Evolutionary conservation across 2,888 invertebrate species (phyloP).

Genomic region (Ormyrus labotus): DNA sequence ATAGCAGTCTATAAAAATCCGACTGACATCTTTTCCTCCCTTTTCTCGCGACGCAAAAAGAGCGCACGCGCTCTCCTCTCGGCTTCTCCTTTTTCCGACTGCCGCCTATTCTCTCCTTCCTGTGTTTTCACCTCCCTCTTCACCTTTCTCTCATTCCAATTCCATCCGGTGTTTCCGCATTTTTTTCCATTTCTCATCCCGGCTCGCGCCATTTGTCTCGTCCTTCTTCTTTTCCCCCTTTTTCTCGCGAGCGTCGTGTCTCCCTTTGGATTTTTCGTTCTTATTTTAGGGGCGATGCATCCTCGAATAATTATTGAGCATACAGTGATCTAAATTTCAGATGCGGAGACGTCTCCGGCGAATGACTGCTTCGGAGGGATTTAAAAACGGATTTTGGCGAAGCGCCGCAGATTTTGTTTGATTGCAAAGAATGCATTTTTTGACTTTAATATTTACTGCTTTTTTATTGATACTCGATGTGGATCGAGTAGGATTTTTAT

Average conservation of each 20-base stretch:
- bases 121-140: not conserved
- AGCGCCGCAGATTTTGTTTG: not conserved
- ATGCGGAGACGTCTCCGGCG: not conserved
- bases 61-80: slow-evolving; percentile 14
- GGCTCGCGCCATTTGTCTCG: slow-evolving; percentile 43
- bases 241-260: not conserved
- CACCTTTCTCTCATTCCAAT: slow-evolving; percentile 38
- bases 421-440: not conserved
- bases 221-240: not conserved
- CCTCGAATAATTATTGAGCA: slow-evolving; percentile 40
- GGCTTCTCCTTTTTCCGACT: not conserved
- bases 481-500: too few relatives aligned
- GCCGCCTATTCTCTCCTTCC: not conserved
- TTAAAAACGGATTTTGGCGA: not conserved
- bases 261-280: not conserved
- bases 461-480: too few relatives aligned
- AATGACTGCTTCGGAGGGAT: not conserved
- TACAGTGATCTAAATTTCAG: not conserved
- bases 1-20: slow-evolving; percentile 50
- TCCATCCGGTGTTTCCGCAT: slow-evolving; percentile 38
- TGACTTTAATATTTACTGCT: not conserved
- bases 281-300: not conserved
- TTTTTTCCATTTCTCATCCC: slow-evolving; percentile 42
- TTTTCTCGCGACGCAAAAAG: slow-evolving; percentile 2
- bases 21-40: slow-evolving; percentile 43